Conservation (phyloP, 2,797 vertebrate genomes). For the Menidia menidia region DNA sequence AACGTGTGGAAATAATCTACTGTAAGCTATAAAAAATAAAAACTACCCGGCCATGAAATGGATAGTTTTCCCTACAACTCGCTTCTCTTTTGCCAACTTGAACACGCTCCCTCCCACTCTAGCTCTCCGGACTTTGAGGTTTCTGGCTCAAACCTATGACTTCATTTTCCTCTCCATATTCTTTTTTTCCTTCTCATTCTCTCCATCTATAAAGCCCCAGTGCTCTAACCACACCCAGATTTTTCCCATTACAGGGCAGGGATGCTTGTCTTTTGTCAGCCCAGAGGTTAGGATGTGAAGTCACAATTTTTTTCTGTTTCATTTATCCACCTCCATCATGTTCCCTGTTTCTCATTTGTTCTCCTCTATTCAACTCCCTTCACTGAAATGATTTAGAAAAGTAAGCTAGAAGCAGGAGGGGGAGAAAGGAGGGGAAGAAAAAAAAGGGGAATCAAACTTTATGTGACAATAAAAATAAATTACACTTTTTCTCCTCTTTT, state of each 20-base stretch:
- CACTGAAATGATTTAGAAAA: neutral
- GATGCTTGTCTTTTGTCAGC: conserved; percentile 48
- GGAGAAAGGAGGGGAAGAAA: neutral
- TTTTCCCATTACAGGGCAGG: conserved; percentile 75
- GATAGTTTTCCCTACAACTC: conserved; percentile 66
- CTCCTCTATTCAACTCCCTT: neutral
- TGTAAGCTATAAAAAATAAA: conserved; percentile 30
- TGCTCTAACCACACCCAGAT: conserved; percentile 79
- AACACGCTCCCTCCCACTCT: conserved; percentile 19
- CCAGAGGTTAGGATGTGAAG: neutral
- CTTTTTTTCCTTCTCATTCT: conserved; percentile 46
- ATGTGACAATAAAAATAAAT: neutral
- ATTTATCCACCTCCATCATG: neutral
- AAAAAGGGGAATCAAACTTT: neutral
- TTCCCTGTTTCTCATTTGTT: rapidly evolving
- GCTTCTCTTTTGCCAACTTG: conserved; percentile 51
- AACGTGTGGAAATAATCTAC: conserved; percentile 71
- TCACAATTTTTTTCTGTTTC: conserved; percentile 15
- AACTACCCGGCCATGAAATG: conserved; percentile 47
- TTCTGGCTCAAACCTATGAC: conserved; percentile 70
- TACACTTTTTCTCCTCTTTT: neutral
- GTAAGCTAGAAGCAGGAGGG: neutral
- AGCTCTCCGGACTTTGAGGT: conserved; percentile 64
- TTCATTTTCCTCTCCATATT: conserved; percentile 69
- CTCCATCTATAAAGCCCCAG: conserved; percentile 65